phyloP scores from a whole-genome alignment of 2,888 invertebrate species.

The Harpalus rubripes region DNA sequence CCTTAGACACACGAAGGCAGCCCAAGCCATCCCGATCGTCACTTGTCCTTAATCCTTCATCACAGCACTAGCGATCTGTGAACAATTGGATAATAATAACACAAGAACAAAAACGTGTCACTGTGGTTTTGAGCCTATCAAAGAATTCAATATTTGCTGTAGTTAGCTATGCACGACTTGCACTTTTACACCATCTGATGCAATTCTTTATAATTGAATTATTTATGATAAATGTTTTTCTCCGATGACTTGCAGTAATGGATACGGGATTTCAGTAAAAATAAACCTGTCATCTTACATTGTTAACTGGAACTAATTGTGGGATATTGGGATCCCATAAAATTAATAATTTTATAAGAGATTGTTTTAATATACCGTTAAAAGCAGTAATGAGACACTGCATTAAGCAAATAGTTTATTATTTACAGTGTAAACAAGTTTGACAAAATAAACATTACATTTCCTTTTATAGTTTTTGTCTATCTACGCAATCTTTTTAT shows the following conservation, averaged over 20 bases:
- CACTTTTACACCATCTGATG: conserved; percentile 27
- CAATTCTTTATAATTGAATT: conserved; percentile 41
- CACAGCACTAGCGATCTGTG: no score
- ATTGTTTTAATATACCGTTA: background rate
- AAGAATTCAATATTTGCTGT: conserved; percentile 13
- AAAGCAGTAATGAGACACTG: background rate
- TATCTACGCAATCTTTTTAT: no score
- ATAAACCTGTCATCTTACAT: conserved; percentile 23
- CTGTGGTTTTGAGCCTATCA: conserved; percentile 18
- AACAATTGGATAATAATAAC: conserved; percentile 21
- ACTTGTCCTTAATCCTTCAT: no score
- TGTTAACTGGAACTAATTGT: conserved; percentile 3
- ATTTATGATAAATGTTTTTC: conserved; percentile 46
- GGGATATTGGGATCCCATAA: background rate
- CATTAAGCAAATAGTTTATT: background rate
- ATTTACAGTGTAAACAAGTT: background rate
- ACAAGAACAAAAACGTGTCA: conserved; percentile 37
- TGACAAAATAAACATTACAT: no score
- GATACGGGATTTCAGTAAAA: conserved; percentile 4
- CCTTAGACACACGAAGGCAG: no score
- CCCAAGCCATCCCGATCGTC: no score
- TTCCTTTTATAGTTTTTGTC: no score
- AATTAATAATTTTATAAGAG: conserved; percentile 1
- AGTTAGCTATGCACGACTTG: conserved; percentile 38
- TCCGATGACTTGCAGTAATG: conserved; percentile 11